These are phyloP conservation scores for Ooceraea biroi DNA, from an alignment of 1,140 invertebrate genomes.

Conservation along the genomic window DNA sequence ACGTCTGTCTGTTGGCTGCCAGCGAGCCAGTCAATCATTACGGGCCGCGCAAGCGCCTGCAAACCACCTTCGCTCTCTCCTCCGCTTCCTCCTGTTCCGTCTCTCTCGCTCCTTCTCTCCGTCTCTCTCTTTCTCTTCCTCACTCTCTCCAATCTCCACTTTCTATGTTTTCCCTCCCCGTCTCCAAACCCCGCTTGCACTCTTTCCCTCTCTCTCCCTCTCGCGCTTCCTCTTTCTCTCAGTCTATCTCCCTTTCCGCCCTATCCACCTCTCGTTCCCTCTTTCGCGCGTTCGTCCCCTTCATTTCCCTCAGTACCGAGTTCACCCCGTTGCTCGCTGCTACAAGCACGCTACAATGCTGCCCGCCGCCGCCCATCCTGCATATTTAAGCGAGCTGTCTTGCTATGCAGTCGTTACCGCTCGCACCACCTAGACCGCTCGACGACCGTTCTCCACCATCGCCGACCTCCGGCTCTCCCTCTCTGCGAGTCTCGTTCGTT, in stretches of 20 bases:
- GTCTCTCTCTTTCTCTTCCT: conserved; percentile 33
- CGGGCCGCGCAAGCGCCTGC: conserved; percentile 83
- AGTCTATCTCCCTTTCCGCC: conserved; percentile 53
- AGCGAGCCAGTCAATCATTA: conserved; percentile 87
- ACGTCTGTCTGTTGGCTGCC: conserved; percentile 87
- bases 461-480: conserved; percentile 54
- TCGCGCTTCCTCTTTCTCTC: conserved; percentile 24
- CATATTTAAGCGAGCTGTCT: conserved; percentile 86
- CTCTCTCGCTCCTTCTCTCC: conserved; percentile 29
- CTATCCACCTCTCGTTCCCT: conserved; percentile 58
- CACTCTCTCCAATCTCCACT: conserved; percentile 61
- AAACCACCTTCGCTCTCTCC: conserved; percentile 70
- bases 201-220: conserved; percentile 32
- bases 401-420: conserved; percentile 83
- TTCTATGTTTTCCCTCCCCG: conserved; percentile 21
- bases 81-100: conserved; percentile 59
- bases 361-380: conserved; percentile 85
- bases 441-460: conserved; percentile 72
- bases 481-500: conserved; percentile 16
- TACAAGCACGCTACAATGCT: conserved; percentile 84
- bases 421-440: conserved; percentile 68
- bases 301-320: conserved; percentile 81
- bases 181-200: conserved; percentile 26
- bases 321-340: conserved; percentile 83
- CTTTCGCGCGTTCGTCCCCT: conserved; percentile 73